Evolutionary conservation across 2,888 invertebrate genomes (phyloP).

Genomic region (Lissocephala sabroskyi): DNA sequence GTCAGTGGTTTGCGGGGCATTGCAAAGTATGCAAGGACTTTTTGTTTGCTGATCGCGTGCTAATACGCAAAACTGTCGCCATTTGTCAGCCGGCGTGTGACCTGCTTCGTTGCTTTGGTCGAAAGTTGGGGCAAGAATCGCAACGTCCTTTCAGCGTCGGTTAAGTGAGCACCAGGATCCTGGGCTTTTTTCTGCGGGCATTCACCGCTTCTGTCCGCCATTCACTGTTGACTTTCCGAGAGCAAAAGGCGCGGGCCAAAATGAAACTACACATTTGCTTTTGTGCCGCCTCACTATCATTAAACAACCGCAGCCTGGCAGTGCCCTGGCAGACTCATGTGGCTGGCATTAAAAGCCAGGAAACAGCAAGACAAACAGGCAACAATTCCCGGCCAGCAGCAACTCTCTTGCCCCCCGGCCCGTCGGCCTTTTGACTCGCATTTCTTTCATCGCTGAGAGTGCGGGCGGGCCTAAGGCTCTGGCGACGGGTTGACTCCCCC

Average conservation of each 20-base stretch:
- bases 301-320: conserved; percentile 31
- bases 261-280: conserved; percentile 42
- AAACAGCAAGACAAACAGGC: conserved; percentile 23
- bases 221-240: conserved; percentile 52
- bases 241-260: conserved; percentile 21
- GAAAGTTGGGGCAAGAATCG: too few relatives aligned
- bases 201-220: conserved; percentile 38
- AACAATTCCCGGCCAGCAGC: conserved; percentile 10
- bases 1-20: too few relatives aligned
- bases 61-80: too few relatives aligned
- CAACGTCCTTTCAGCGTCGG: too few relatives aligned
- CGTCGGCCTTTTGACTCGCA: conserved; percentile 1
- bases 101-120: too few relatives aligned
- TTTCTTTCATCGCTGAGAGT: conserved; percentile 18
- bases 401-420: too few relatives aligned
- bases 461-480: too few relatives aligned
- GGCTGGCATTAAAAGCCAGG: conserved; percentile 10
- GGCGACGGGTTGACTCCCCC: too few relatives aligned
- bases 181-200: conserved; percentile 46
- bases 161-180: too few relatives aligned
- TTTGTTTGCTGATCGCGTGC: too few relatives aligned
- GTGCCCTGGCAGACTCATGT: conserved; percentile 4
- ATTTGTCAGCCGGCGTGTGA: too few relatives aligned
- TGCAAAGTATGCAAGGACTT: too few relatives aligned
- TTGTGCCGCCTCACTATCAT: conserved; percentile 55